Conservation (phyloP, 2,797 vertebrate genomes). For the Schizopygopsis malacanthus region DNA sequence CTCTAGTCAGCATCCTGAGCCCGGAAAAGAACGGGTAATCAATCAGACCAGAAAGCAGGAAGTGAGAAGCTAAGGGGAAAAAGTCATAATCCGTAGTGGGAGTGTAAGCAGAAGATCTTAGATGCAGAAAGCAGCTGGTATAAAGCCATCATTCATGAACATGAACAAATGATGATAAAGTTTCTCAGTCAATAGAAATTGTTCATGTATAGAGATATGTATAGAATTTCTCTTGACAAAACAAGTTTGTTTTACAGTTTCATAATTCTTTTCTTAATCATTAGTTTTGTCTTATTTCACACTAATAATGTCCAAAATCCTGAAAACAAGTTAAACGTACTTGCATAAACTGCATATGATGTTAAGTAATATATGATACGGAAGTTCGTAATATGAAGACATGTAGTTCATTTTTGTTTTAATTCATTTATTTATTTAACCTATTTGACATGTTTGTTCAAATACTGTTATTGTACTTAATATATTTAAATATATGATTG, state of each 20-base stretch:
- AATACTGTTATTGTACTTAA: too few species aligned
- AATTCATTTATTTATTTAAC: fast-evolving
- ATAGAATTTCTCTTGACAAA: neutral
- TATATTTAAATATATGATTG: too few species aligned
- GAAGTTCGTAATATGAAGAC: neutral
- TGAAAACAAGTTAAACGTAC: neutral
- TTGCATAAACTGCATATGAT: neutral
- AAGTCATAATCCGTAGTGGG: constrained; percentile 28
- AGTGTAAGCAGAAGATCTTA: neutral
- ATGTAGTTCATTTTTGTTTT: too few species aligned
- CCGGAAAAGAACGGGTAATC: constrained; percentile 33
- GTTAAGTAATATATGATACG: neutral
- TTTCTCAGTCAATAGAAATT: neutral
- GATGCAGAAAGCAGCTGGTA: neutral
- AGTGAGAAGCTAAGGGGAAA: constrained; percentile 10
- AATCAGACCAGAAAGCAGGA: constrained; percentile 43
- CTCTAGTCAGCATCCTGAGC: constrained; percentile 37
- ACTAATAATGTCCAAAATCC: neutral
- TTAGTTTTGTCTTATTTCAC: neutral
- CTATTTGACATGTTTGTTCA: neutral
- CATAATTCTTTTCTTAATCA: neutral
- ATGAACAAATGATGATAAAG: neutral
- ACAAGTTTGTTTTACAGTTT: neutral
- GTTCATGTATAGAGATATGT: neutral
- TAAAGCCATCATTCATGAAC: neutral